A percentile compares a stretch with the other conserved stretches of the same genome.
Evolutionary conservation across 2,113 vertebrate species (phyloP).

Genomic region (Tretioscincus oriximinensis): DNA sequence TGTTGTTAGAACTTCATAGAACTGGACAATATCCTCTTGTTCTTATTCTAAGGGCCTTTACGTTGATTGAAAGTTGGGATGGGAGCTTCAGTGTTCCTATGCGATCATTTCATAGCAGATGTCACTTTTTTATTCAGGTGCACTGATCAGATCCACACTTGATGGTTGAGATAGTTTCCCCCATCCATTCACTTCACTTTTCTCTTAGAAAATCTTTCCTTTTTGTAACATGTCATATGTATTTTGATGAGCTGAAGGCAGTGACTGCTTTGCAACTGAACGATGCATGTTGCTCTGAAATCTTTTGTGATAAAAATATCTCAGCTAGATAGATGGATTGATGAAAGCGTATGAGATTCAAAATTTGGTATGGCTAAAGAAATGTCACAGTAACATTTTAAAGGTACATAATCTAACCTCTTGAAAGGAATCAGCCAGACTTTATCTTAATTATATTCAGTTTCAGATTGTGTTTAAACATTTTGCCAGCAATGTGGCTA

Average conservation of each 20-base stretch:
- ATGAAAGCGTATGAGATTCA: slow-evolving; percentile 8
- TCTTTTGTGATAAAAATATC: not conserved
- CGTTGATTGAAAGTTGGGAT: too few species aligned
- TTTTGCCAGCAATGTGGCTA: not conserved
- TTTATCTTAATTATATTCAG: not conserved
- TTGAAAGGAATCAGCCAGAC: not conserved
- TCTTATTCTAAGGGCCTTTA: too few species aligned
- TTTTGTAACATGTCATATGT: not conserved
- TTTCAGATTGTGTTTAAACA: not conserved
- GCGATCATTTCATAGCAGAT: too few species aligned
- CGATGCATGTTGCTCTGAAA: not conserved
- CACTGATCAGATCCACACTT: too few species aligned
- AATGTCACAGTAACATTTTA: not conserved
- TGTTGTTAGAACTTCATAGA: too few species aligned
- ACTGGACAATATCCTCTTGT: too few species aligned
- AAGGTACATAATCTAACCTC: not conserved
- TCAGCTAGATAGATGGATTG: not conserved
- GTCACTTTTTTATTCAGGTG: too few species aligned
- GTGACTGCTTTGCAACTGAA: not conserved
- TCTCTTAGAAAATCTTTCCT: not conserved
- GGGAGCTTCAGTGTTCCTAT: too few species aligned
- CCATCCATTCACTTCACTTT: not conserved
- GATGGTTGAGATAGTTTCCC: too few species aligned
- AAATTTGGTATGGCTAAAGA: slow-evolving; percentile 2
- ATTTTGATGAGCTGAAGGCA: not conserved